Evolutionary conservation across 1,140 invertebrate genomes (phyloP).

Genomic region (Bombus vancouverensis): DNA sequence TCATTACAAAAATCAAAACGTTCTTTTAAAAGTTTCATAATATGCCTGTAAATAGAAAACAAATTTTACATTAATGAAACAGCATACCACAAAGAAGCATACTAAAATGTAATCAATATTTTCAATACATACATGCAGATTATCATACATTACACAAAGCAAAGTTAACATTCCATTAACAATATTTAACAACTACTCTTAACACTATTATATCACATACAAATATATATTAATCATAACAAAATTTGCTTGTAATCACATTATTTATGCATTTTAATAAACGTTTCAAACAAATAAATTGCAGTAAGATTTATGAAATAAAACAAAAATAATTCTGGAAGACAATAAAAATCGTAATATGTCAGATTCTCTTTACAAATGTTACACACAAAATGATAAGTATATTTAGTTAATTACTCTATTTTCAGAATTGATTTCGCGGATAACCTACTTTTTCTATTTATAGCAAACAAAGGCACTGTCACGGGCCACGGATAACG

Average conservation of each 20-base stretch:
- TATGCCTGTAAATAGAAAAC: conserved; percentile 61
- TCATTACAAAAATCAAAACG: conserved; percentile 47
- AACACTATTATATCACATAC: not conserved
- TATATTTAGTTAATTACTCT: conserved; percentile 28
- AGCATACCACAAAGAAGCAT: not conserved
- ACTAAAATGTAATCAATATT: not conserved
- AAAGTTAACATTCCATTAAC: not conserved
- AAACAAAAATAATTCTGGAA: not conserved
- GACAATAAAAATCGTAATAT: not conserved
- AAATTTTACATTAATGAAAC: conserved; percentile 23
- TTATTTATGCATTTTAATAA: not conserved
- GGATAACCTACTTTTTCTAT: conserved; percentile 72
- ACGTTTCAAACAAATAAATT: not conserved
- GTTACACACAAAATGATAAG: not conserved
- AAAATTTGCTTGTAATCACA: not conserved
- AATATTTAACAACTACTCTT: not conserved
- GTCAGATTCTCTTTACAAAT: not conserved
- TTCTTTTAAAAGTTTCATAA: conserved; percentile 50
- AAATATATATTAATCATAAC: not conserved
- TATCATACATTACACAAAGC: too few species aligned
- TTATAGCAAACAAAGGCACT: conserved; percentile 68
- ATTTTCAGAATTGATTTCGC: conserved; percentile 67
- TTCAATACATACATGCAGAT: not conserved
- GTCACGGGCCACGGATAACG: conserved; percentile 54
- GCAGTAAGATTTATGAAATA: not conserved